These are phyloP conservation scores for Drosophila setosimentum DNA, from an alignment of 2,888 invertebrate genomes.

Conservation along the genomic window DNA sequence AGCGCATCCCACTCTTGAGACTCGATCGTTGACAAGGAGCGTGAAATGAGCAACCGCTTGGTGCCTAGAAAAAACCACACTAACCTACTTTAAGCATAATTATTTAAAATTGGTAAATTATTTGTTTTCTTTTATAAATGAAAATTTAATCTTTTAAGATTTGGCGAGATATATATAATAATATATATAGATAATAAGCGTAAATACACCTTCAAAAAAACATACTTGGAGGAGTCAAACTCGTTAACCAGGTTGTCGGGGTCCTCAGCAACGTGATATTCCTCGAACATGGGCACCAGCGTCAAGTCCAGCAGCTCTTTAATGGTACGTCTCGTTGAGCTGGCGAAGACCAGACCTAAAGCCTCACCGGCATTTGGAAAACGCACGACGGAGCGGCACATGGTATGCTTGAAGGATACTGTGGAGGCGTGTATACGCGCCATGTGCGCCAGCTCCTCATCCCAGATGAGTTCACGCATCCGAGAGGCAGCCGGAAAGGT, in stretches of 20 bases:
- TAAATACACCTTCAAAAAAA: background rate
- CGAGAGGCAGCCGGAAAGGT: slow-evolving; percentile 44
- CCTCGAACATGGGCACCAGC: slow-evolving; percentile 40
- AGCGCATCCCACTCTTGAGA: slow-evolving; percentile 67
- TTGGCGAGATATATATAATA: background rate
- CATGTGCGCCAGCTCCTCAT: slow-evolving; percentile 60
- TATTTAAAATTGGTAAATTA: background rate
- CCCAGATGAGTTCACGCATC: slow-evolving; percentile 66
- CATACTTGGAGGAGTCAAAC: slow-evolving; percentile 40
- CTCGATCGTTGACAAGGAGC: slow-evolving; percentile 52
- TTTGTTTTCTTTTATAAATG: background rate
- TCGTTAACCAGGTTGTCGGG: slow-evolving; percentile 5
- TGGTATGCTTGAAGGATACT: slow-evolving; percentile 53
- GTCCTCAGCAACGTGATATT: slow-evolving; percentile 9
- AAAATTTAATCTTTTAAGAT: background rate
- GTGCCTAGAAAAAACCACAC: slow-evolving; percentile 14
- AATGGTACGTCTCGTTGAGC: background rate
- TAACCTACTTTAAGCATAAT: background rate
- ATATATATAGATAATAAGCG: no score
- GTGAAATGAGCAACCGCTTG: slow-evolving; percentile 36
- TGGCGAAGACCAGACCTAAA: slow-evolving; percentile 24
- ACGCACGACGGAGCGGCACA: slow-evolving; percentile 47
- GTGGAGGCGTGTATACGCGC: slow-evolving; percentile 48
- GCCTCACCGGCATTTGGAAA: slow-evolving; percentile 54
- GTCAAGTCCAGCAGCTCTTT: slow-evolving; percentile 4